Evolutionary conservation across 2,797 vertebrate genomes (phyloP), one percentile per base, ranked within the genome.

Genomic region (Clarias platycephalus): DNA sequence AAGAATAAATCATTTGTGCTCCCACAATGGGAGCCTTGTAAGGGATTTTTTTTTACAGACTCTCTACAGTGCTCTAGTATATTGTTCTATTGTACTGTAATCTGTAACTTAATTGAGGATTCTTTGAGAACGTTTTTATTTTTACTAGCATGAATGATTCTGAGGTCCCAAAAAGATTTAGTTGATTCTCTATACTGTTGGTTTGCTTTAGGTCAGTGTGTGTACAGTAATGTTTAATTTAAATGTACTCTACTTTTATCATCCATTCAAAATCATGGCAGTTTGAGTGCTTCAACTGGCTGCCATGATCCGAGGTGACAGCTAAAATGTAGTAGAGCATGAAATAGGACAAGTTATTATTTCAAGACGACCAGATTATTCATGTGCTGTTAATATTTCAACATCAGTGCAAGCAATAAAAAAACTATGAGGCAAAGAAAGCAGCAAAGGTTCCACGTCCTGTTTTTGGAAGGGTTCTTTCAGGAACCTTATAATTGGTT

Each of bases 1-100:
- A 83, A 83, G 86, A 83, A 89, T 86, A 87, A 89, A 88, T 88
- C 86, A 87, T 79, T 83, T 66, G 76, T 80, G 84, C 81, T 87
- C 80, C 70, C 79, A 85, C 76, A 60, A n/a, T 62, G 16, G n/a
- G n/a, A 80, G 37, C n/a, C n/a, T 28, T 78, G 57, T 78, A 15
- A 26, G 15, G 16, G 16, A 24, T 40, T 37, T 44, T 80, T 80
- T 44, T 8, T 40, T 49, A 20, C 60, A 6, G 28, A 22, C 7
- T 80, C 18, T 18, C n/a, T 77, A 16, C 28, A 81, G 64, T 71
- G 82, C 64, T 40, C 58, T 79, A 83, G 80, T 4, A 28, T 80
- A 44, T 44, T 44, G 9, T 12, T 44, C 64, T 80, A 58, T 86
- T 72, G 72, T 67, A 44, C 77, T 89, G 74, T 63, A 68, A 79